Base-by-base conservation (phyloP, 2,113 vertebrate genomes). In the Australoheros scitulus region DNA sequence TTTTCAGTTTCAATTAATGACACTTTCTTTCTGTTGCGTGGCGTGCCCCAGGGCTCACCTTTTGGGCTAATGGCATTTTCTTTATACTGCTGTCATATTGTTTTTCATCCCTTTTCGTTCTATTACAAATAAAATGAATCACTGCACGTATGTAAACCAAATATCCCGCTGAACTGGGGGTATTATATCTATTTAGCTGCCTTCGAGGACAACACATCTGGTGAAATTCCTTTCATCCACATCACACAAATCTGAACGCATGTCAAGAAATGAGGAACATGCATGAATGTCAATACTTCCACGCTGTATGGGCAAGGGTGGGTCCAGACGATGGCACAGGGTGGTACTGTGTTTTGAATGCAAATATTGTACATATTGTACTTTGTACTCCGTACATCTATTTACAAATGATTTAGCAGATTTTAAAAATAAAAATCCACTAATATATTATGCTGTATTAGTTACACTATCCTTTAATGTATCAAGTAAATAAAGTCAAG, bases 21-120 rank as follows among this genome's bases (percentile, higher is more conserved):
- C 11, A 4, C 29, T n/a, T 43, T 78, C 24, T 81, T n/a, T 64
- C 11, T 63, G 65, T 26, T 70, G 55, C 2, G 17, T 3, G 78
- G 82, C 36, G 85, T 55, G 68, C 90, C 83, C 61, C 80, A 88
- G 75, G 84, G 90, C 84, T 85, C 83, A 72, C 63, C 38, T 79
- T 52, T 79, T 26, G 86, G 56, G 24, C 63, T 81, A 75, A 38
- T 38, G 7, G 6, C 68, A 59, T 82, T 75, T 79, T 76, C 61
- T 77, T 50, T 77, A 50, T 56, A 57, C 41, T 1, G 60, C 61
- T 26, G 58, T 72, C 83, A 64, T 41, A 14, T 22, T 77, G 59
- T 75, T 85, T 65, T 7, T 83, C n/a, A 61, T 22, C 43, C 65
- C 2, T 64, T 83, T 50, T 64, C 26, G 81, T 7, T 61, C 4